Evolutionary conservation across 2,888 invertebrate genomes (phyloP).

Genomic region (Hirudinaria manillensis): DNA sequence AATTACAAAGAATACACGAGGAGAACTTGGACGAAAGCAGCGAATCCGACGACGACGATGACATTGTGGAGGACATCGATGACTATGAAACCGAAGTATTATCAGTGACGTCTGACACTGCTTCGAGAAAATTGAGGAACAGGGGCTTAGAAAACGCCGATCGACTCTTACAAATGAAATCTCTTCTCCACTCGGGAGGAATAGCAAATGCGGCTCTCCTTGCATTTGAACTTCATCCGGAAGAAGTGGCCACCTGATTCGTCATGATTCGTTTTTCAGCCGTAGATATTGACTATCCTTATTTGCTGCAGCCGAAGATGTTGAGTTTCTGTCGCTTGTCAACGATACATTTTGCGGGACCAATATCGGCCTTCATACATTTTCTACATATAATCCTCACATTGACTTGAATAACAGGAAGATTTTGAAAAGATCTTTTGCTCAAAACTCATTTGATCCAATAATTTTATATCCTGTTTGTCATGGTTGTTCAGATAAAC

Average conservation of each 20-base stretch:
- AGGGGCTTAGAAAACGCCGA: slow-evolving; percentile 5
- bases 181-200: slow-evolving; percentile 18
- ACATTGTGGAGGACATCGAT: background rate
- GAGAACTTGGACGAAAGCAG: slow-evolving; percentile 17
- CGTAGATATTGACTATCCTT: no score
- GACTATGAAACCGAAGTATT: slow-evolving; percentile 3
- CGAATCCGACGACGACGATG: background rate
- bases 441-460: no score
- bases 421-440: no score
- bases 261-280: background rate
- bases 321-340: no score
- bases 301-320: no score
- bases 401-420: no score
- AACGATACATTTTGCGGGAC: no score
- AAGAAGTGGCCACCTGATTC: background rate
- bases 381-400: no score
- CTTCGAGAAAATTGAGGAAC: background rate
- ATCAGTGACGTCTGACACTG: slow-evolving; percentile 2
- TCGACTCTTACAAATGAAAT: background rate
- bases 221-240: slow-evolving; percentile 25
- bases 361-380: no score
- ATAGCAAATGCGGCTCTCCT: slow-evolving; percentile 16
- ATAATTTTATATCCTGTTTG: no score
- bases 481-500: no score
- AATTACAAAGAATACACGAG: slow-evolving; percentile 21